These are phyloP conservation scores for Malurus melanocephalus DNA, from an alignment of 2,113 vertebrate species.

Conservation along the genomic window DNA sequence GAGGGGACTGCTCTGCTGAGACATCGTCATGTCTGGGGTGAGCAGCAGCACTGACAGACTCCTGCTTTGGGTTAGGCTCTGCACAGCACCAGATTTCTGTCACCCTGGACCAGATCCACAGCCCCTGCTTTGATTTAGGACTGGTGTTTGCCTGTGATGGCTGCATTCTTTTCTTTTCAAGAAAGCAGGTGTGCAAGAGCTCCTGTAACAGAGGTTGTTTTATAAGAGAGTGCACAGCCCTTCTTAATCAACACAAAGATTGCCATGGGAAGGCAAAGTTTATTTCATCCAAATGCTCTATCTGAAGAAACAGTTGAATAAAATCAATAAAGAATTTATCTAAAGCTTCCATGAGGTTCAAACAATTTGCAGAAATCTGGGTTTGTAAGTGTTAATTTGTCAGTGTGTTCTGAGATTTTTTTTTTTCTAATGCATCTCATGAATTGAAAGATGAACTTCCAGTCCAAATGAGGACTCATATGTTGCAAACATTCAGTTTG, in stretches of 20 bases:
- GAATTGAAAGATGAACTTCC: neutral
- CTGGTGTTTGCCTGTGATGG: neutral
- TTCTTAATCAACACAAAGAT: neutral
- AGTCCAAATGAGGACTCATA: neutral
- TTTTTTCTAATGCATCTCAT: neutral
- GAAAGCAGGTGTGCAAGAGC: neutral
- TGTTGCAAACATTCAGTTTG: neutral
- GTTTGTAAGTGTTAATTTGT: neutral
- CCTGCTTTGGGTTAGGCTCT: neutral
- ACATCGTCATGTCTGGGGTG: accelerated
- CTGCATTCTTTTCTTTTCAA: neutral
- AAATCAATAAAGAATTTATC: neutral
- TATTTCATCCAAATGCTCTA: neutral
- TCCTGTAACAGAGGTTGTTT: neutral
- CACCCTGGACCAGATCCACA: neutral
- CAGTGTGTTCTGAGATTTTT: neutral
- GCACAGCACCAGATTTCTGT: neutral
- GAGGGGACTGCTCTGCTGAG: neutral
- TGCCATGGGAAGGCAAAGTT: neutral
- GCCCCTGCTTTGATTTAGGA: neutral
- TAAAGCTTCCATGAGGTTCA: neutral
- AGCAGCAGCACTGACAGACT: neutral
- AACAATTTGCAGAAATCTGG: neutral
- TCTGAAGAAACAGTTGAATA: neutral
- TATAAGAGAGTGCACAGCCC: neutral